phyloP scores from a whole-genome alignment of 2,113 vertebrate species.

The Meleagris gallopavo region DNA sequence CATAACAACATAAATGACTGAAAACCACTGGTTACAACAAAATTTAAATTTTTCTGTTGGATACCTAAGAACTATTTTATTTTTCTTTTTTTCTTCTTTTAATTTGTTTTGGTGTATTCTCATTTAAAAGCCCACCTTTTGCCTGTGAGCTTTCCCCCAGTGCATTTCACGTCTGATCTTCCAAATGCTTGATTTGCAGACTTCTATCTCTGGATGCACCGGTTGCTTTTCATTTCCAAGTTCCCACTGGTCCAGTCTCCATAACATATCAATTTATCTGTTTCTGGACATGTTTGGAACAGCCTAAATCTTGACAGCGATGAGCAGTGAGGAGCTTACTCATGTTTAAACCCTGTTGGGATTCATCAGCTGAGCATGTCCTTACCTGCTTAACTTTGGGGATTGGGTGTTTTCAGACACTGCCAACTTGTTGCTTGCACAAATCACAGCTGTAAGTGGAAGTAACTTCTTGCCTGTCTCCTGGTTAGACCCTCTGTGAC shows the following conservation, averaged over 20 bases:
- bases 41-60: not conserved
- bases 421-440: not conserved
- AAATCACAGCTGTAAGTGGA: not conserved
- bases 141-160: not conserved
- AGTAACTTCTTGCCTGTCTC: not conserved
- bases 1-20: not conserved
- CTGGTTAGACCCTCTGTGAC: not conserved
- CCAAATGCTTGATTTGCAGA: not conserved
- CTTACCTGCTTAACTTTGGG: constrained; percentile 2
- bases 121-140: not conserved
- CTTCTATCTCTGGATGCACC: not conserved
- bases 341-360: constrained; percentile 12
- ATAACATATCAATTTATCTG: not conserved
- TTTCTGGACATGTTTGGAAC: constrained; percentile 43
- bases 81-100: not conserved
- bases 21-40: not conserved
- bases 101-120: not conserved
- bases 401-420: not conserved
- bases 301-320: constrained; percentile 5
- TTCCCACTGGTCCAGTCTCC: not conserved
- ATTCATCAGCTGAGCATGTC: constrained; percentile 23
- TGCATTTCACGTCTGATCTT: not conserved
- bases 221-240: not conserved
- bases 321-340: constrained; percentile 41
- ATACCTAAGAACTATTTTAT: not conserved